These are phyloP conservation scores for Drosophila mojavensis DNA, from an alignment of 1,140 invertebrate species.

Conservation along the genomic window DNA sequence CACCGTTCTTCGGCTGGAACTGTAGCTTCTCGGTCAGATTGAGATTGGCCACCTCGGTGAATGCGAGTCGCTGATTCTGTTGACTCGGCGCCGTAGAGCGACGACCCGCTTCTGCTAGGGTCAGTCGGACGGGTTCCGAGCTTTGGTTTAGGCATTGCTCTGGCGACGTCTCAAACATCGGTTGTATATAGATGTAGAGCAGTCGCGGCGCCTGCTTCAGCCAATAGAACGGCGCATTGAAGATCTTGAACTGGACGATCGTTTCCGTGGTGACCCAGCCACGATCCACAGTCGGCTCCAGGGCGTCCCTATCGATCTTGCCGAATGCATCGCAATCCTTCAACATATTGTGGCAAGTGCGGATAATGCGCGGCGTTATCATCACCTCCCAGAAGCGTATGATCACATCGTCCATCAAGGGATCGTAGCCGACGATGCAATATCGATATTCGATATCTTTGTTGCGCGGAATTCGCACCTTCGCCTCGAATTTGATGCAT, in stretches of 20 bases:
- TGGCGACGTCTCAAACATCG: constrained; percentile 84
- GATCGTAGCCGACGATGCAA: constrained; percentile 87
- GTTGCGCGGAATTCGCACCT: constrained; percentile 86
- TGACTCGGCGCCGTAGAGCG: constrained; percentile 80
- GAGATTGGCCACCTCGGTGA: constrained; percentile 53
- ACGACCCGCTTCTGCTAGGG: not conserved
- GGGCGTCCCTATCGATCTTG: constrained; percentile 75
- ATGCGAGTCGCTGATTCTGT: constrained; percentile 72
- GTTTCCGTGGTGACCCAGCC: constrained; percentile 95
- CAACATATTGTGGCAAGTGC: constrained; percentile 64
- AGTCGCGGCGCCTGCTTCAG: constrained; percentile 87
- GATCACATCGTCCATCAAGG: constrained; percentile 85
- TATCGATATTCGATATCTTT: constrained; percentile 91
- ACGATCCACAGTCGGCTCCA: constrained; percentile 86
- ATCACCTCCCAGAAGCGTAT: constrained; percentile 94
- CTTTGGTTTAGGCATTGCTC: not conserved
- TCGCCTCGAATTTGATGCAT: constrained; percentile 84
- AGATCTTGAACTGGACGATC: constrained; percentile 93
- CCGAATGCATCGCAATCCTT: constrained; percentile 87
- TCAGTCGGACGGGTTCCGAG: not conserved
- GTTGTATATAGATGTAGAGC: constrained; percentile 90
- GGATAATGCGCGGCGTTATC: constrained; percentile 87
- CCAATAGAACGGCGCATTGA: constrained; percentile 90
- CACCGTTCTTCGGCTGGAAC: constrained; percentile 53
- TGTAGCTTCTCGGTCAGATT: constrained; percentile 18